Evolutionary conservation across 2,888 invertebrate genomes (phyloP), one percentile per base, ranked within the genome.

Genomic region (Drosophila ochracea): DNA sequence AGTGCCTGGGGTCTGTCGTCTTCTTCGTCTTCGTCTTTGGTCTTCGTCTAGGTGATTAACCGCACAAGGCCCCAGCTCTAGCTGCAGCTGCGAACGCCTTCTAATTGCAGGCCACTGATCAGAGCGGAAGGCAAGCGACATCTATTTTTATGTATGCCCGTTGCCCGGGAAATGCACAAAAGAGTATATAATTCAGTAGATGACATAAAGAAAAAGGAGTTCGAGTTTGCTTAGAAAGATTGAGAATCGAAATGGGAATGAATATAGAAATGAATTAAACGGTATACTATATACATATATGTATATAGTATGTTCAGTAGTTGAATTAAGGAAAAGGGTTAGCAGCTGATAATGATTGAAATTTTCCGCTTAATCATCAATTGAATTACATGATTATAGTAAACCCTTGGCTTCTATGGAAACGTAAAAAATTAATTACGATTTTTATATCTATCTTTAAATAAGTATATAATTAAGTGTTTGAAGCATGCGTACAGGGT

Each of bases 21-120:
- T 30, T 58, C 58, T 31, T 21, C 58, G 19, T 28, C 21, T 37
- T 37, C 41, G 19, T 28, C 21, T 37, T 37, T 28, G 80, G 64
- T 76, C 70, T 64, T 73, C 47, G 47, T 47, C 73, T 65, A 83
- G 88, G 83, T 88, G 84, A 84, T 80, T 88, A 84, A 88, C 85
- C 88, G 84, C 84, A 80, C 69, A 73, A 75, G 72, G 66, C 79
- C 59, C 47, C 62, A 66, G 54, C 41, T 7, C 13, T 19, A 28
- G 49, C 49, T 47, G 50, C 63, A 68, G 65, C 53, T 78, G 64
- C 67, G 70, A 73, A 74, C 72, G 76, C 76, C 82, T 73, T 83
- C 84, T 83, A 86, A 86, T 83, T 83, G 82, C 84, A 63, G 65
- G 68, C 60, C 70, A 74, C 68, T 37, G 49, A 57, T 39, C 37